Conservation (phyloP, 2,113 vertebrate species). For the Mungos mungo region DNA sequence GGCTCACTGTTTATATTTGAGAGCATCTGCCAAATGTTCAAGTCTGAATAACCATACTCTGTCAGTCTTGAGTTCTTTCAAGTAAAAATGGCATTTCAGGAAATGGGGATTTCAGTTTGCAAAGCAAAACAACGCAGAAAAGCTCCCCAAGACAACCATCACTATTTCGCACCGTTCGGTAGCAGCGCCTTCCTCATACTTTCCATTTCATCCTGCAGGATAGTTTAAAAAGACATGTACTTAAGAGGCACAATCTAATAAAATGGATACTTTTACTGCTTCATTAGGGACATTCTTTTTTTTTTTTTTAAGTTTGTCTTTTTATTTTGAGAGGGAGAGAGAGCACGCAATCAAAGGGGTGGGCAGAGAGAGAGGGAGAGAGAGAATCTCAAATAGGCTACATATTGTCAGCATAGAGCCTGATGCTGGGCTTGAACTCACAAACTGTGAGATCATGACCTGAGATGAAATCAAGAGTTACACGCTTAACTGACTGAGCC, state of each 20-base stretch:
- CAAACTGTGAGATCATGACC: no score
- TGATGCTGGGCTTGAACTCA: no score
- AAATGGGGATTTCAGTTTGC: not conserved
- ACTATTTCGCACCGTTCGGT: not conserved
- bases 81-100: constrained; percentile 12
- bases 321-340: no score
- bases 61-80: constrained; percentile 1
- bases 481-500: no score
- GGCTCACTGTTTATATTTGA: not conserved
- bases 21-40: not conserved
- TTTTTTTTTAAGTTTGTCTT: no score
- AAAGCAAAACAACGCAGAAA: not conserved
- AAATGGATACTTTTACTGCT: not conserved
- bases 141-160: not conserved
- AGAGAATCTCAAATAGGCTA: no score
- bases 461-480: no score
- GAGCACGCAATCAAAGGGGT: no score
- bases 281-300: not conserved
- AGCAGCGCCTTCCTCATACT: not conserved
- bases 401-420: no score
- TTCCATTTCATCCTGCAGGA: not conserved
- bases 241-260: constrained; percentile 16
- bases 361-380: no score
- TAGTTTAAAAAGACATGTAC: not conserved
- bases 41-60: not conserved